Percentiles rank a stretch among this genome's conserved stretches.
phyloP scores from a whole-genome alignment of 2,888 invertebrate genomes.

The Stegana nigrithorax region DNA sequence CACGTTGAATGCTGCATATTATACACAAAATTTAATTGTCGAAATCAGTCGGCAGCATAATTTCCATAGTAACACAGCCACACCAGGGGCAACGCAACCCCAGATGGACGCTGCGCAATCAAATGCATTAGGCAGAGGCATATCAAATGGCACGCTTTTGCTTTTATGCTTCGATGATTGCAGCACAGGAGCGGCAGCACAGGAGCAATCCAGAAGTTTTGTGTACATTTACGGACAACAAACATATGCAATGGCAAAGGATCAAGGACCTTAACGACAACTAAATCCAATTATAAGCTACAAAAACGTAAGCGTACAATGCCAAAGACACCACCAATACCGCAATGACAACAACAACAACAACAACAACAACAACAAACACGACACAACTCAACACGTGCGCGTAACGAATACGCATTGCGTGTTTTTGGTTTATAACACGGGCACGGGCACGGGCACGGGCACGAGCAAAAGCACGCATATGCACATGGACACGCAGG shows the following conservation, averaged over 20 bases:
- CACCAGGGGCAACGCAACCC: too few relatives aligned
- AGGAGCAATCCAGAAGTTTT: too few relatives aligned
- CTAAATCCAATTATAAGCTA: slow-evolving; percentile 53
- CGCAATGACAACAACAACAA: slow-evolving; percentile 34
- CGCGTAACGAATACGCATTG: slow-evolving; percentile 45
- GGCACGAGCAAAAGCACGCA: slow-evolving; percentile 5
- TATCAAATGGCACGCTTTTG: too few relatives aligned
- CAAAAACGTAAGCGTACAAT: slow-evolving; percentile 24
- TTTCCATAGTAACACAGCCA: too few relatives aligned
- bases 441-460: neutral
- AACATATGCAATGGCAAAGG: slow-evolving; percentile 47
- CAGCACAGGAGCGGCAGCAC: too few relatives aligned
- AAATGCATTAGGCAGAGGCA: too few relatives aligned
- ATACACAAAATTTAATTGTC: too few relatives aligned
- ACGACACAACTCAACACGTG: slow-evolving; percentile 41
- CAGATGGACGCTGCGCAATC: too few relatives aligned
- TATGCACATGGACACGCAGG: neutral
- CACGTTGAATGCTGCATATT: too few relatives aligned
- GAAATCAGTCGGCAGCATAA: too few relatives aligned
- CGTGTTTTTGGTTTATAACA: neutral
- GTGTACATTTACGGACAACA: slow-evolving; percentile 47
- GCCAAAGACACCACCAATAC: slow-evolving; percentile 24
- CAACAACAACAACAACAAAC: slow-evolving; percentile 21
- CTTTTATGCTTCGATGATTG: too few relatives aligned
- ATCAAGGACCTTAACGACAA: slow-evolving; percentile 51